Conservation (phyloP, 2,797 vertebrate species). For the Euthynnus affinis region DNA sequence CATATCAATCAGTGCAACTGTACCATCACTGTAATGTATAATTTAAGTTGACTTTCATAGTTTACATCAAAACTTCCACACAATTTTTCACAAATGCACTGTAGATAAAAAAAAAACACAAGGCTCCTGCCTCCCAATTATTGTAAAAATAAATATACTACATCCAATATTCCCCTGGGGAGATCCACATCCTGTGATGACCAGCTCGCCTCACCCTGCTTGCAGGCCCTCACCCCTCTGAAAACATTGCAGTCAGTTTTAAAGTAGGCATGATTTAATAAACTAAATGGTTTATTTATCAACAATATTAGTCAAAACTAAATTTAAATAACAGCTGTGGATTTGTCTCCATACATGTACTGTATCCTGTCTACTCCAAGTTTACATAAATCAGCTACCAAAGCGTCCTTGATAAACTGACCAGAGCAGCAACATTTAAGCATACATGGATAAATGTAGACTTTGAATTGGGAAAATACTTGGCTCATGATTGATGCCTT, state of each 20-base stretch:
- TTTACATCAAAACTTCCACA: too few species aligned
- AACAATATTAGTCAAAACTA: too few species aligned
- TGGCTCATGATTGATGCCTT: not conserved
- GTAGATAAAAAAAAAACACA: not conserved
- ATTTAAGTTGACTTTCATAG: not conserved
- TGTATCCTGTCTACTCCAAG: too few species aligned
- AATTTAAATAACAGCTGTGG: not conserved
- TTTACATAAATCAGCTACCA: too few species aligned
- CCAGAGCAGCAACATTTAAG: not conserved
- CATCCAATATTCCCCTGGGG: not conserved
- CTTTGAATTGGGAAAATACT: not conserved
- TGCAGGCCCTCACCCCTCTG: not conserved
- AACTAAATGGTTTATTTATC: conserved; percentile 1
- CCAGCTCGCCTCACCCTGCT: not conserved
- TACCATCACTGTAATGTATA: not conserved
- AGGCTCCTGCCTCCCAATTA: too few species aligned
- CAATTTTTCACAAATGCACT: too few species aligned
- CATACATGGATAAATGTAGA: not conserved
- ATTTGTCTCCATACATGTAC: not conserved
- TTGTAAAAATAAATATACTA: not conserved
- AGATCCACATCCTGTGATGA: not conserved
- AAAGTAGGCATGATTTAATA: not conserved
- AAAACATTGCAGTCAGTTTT: not conserved
- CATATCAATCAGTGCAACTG: not conserved
- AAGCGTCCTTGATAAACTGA: too few species aligned